A percentile compares a stretch with the other conserved stretches of the same genome.
Evolutionary conservation across 2,797 vertebrate genomes (phyloP).

Genomic region (Helarctos malayanus): DNA sequence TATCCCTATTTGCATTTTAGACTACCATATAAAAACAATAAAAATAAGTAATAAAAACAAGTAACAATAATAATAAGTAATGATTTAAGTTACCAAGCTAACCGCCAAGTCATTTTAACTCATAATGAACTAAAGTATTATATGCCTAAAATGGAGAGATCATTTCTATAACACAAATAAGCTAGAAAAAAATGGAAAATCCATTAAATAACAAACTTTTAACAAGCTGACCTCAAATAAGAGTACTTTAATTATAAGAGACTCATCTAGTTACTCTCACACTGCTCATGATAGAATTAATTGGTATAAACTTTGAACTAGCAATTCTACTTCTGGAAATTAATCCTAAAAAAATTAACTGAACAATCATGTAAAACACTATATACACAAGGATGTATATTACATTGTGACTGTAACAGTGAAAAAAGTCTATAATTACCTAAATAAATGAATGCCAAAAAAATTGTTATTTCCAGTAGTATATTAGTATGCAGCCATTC

Average conservation of each 20-base stretch:
- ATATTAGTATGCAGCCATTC: background rate
- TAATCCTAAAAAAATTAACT: background rate
- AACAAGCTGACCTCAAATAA: background rate
- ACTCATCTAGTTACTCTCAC: background rate
- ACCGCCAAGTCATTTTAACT: constrained; percentile 12
- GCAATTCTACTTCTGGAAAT: constrained; percentile 38
- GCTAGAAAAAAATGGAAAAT: background rate
- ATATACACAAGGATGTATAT: background rate
- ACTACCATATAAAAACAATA: background rate
- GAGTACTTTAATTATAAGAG: background rate
- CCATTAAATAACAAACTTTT: constrained; percentile 27
- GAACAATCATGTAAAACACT: constrained; percentile 3
- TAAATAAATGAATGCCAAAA: constrained; percentile 43
- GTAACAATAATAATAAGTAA: constrained; percentile 36
- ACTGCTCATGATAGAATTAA: constrained; percentile 28
- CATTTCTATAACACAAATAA: background rate
- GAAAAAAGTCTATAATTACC: constrained; percentile 3
- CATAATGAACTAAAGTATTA: constrained; percentile 40
- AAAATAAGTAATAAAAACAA: background rate
- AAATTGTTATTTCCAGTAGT: background rate
- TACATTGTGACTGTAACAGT: background rate
- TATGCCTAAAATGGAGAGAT: constrained; percentile 7
- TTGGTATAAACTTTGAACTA: constrained; percentile 39
- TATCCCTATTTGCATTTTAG: constrained; percentile 37
- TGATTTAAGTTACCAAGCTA: constrained; percentile 49